Base-by-base conservation (phyloP, 2,888 invertebrate genomes). In the Erebia ligea region DNA sequence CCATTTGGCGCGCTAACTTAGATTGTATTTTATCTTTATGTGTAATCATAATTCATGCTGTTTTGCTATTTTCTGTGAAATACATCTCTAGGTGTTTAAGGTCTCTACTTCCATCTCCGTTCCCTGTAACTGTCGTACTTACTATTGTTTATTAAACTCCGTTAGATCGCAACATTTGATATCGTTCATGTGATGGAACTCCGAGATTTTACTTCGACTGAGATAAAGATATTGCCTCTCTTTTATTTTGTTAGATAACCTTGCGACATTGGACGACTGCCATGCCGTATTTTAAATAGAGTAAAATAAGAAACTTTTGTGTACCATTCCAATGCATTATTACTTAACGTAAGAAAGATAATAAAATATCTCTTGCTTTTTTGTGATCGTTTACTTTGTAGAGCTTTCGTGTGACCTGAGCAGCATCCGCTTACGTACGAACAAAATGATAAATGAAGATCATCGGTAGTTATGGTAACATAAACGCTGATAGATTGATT, bases 401-500 rank as follows among this genome's bases (percentile, higher is more conserved):
- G 80, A 82, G 86, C 87, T 88, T 88, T 87, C 85, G 85, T 84
- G 86, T 90, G 90, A 88, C 90, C 91, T 88, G 87, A 87, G 89
- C 87, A 86, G 89, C 84, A 87, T 79, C 73, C 79, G 84, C 76
- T 80, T 91, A 90, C 90, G 84, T 89, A 90, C 88, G 88, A 90
- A 91, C 88, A 87, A 88, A 89, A 92, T 93, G 93, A 93, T 92
- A 91, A 93, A 93, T 93, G 89, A 85, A 88, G 86, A 88, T 86
- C 86, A 86, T 88, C 90, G 87, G 90, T 90, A 92, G 92, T 92
- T 91, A 86, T 84, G 86, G 86, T 88, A 89, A 91, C 90, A 89
- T 89, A 88, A 88, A 90, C 86, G 87, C 89, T 92, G 92, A 93
- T 93, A 88, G 92, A 93, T 93, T 91, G 92, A 92, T 92, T 89